phyloP scores from a whole-genome alignment of 2,797 vertebrate species.

The Picus viridis region DNA sequence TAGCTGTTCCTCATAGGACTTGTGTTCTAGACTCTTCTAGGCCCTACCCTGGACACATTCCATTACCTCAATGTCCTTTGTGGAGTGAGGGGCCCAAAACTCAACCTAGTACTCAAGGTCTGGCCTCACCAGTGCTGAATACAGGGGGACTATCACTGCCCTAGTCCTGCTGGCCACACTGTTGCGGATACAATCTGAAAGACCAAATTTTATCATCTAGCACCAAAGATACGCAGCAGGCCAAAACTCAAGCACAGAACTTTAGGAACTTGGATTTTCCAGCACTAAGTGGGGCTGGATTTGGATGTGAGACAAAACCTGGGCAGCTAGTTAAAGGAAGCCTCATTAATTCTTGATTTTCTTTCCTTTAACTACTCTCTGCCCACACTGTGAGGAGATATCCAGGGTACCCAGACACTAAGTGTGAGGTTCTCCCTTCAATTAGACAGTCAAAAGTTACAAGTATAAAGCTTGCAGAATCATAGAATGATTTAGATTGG shows the following conservation, averaged over 20 bases:
- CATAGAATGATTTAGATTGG: too few species aligned
- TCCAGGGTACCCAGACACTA: neutral
- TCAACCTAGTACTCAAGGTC: too few species aligned
- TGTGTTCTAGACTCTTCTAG: too few species aligned
- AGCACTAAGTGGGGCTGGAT: neutral
- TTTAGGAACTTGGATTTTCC: neutral
- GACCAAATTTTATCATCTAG: neutral
- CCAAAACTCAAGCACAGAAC: neutral
- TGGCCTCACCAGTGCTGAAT: too few species aligned
- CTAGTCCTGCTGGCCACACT: neutral
- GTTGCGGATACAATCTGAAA: neutral
- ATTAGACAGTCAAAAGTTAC: accelerated
- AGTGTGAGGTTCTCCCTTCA: neutral
- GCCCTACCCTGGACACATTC: too few species aligned
- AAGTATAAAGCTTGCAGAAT: neutral
- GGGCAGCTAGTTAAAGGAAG: neutral
- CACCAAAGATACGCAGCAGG: neutral
- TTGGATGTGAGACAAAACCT: neutral
- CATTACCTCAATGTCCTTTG: too few species aligned
- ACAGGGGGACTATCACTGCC: too few species aligned
- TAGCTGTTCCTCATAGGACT: too few species aligned
- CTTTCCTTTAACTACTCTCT: neutral
- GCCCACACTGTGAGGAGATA: neutral
- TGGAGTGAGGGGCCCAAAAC: too few species aligned
- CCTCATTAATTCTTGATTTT: neutral